phyloP scores from a whole-genome alignment of 2,797 vertebrate genomes.

The Rhynchonycteris naso region DNA sequence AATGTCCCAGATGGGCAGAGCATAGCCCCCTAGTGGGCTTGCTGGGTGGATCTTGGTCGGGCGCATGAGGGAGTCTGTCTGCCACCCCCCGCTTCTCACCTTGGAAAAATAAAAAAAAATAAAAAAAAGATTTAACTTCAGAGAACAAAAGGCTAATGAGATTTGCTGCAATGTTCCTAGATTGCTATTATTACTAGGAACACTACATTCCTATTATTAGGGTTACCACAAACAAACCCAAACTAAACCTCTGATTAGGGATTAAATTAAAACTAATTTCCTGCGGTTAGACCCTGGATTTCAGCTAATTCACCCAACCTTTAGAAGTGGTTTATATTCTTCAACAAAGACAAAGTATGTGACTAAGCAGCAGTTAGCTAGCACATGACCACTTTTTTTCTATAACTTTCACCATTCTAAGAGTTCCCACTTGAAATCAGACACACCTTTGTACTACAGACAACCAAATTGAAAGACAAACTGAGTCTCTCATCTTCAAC shows the following conservation, averaged over 20 bases:
- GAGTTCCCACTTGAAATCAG: neutral
- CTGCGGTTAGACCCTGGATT: neutral
- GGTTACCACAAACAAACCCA: neutral
- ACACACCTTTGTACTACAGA: slow-evolving; percentile 11
- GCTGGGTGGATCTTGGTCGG: too few species aligned
- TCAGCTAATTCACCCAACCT: neutral
- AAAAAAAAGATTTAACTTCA: neutral
- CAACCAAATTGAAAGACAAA: neutral
- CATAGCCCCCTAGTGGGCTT: too few species aligned
- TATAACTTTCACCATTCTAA: neutral
- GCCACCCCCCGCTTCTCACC: too few species aligned
- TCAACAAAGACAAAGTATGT: neutral
- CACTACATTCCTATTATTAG: neutral
- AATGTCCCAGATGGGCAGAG: too few species aligned
- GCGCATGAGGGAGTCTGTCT: too few species aligned
- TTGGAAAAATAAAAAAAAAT: too few species aligned
- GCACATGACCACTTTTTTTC: neutral
- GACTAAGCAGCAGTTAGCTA: neutral
- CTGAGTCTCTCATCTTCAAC: neutral
- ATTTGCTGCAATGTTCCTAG: neutral
- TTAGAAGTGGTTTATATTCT: neutral
- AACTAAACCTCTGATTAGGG: neutral
- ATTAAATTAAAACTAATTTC: slow-evolving; percentile 10
- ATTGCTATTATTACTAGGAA: neutral
- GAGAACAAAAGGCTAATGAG: neutral